Conservation (phyloP, 2,113 vertebrate species). For the Ornithorhynchus anatinus region DNA sequence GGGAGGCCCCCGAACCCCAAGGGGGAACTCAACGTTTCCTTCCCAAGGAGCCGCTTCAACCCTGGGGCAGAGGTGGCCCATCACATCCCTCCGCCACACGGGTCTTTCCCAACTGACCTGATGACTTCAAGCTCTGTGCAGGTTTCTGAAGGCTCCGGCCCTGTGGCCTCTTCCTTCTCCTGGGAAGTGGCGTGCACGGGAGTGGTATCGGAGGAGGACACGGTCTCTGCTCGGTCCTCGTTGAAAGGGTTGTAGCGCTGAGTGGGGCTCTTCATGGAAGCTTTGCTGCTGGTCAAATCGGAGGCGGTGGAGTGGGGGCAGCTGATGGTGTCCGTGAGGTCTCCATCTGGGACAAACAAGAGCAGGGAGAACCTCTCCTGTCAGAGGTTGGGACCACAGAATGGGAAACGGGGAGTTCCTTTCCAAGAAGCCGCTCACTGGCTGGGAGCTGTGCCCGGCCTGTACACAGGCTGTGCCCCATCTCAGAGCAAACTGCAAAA, state of each 20-base stretch:
- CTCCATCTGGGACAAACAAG: conserved; percentile 80
- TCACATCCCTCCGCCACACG: no score
- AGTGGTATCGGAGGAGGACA: conserved; percentile 82
- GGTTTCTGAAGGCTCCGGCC: conserved; percentile 63
- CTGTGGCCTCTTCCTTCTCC: conserved; percentile 46
- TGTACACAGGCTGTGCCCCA: not conserved
- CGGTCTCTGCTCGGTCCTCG: conserved; percentile 70
- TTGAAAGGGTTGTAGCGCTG: conserved; percentile 93
- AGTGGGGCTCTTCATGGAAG: conserved; percentile 75
- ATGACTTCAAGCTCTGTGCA: conserved; percentile 91
- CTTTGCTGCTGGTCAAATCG: conserved; percentile 69
- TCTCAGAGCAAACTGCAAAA: not conserved
- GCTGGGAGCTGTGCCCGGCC: no score
- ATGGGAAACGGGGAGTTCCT: not conserved
- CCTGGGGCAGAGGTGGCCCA: not conserved
- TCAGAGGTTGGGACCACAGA: not conserved
- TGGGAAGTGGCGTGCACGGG: conserved; percentile 76
- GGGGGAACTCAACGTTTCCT: not conserved
- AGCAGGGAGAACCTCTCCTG: accelerated
- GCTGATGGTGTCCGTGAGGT: conserved; percentile 89
- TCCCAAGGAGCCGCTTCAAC: no score
- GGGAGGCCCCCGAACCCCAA: not conserved
- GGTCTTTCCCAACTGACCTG: conserved; percentile 71
- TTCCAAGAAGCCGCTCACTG: not conserved
- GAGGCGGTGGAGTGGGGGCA: conserved; percentile 81